Base-by-base conservation (phyloP, 2,113 vertebrate species). In the Oriolus oriolus region DNA sequence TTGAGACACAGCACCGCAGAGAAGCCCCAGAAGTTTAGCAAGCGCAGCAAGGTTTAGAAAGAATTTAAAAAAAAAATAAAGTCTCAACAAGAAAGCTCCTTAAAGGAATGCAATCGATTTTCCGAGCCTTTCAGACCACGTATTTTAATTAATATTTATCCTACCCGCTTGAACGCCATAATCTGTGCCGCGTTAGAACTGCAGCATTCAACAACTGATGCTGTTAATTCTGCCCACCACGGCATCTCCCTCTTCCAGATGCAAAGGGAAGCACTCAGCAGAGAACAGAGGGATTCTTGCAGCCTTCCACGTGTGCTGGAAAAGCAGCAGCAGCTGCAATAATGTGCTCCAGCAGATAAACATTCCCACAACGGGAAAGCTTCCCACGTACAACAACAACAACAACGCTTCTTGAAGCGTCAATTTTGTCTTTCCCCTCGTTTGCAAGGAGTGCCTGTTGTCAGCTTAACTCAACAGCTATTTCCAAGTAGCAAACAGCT, bases 141-240 rank as follows among this genome's bases (percentile, higher is more conserved):
- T 35, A 33, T 80, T 95, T 93, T 90, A 96, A 94, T 97, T 93
- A 87, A 89, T 91, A 92, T 93, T 95, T 95, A 92, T 85, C 90
- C 81, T 57, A n/a, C 79, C 74, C 70, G 44, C 66, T 93, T 76
- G 85, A 85, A 85, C 4, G 16, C 71, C 84, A 74, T 61, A 82
- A 93, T 90, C 75, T 85, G 53, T 11, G 16, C 53, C 11, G 9
- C 9, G 41, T 20, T 76, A 44, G 41, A 79, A 57, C 35, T 2
- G 28, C 70, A 64, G 52, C 7, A 24, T 27, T 37, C 69, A 52
- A 61, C 87, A 49, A 33, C 0, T 10, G 44, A 23, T 1, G 16
- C 77, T 56, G 17, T 41, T 90, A 47, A 65, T 84, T 78, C 80
- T 70, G 53, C 64, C 77, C 81, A 70, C 64, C 39, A 4, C 2